These are phyloP conservation scores for Andrena trimmerana DNA, from an alignment of 2,888 invertebrate genomes.

Conservation along the genomic window DNA sequence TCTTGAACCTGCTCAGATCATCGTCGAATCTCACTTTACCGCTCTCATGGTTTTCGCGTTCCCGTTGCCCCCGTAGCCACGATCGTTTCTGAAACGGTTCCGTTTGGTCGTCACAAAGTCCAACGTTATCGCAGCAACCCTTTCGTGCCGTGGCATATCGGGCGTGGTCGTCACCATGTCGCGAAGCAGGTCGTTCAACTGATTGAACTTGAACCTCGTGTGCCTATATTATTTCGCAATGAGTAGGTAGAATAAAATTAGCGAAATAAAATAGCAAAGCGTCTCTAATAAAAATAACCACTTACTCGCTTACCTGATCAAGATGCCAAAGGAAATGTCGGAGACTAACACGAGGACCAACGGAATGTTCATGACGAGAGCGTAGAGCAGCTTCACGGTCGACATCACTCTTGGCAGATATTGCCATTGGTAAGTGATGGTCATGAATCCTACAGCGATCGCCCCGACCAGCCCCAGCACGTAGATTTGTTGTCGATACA, in stretches of 20 bases:
- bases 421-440: slow-evolving; percentile 12
- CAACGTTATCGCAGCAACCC: slow-evolving; percentile 57
- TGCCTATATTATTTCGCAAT: slow-evolving; percentile 38
- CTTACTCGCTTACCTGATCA: slow-evolving; percentile 37
- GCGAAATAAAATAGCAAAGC: too few relatives aligned
- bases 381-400: slow-evolving; percentile 10
- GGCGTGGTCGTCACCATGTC: slow-evolving; percentile 64
- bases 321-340: slow-evolving; percentile 61
- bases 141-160: slow-evolving; percentile 66
- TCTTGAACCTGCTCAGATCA: neutral
- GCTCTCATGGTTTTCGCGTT: slow-evolving; percentile 61
- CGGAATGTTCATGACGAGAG: slow-evolving; percentile 47
- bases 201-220: slow-evolving; percentile 42
- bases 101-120: slow-evolving; percentile 41
- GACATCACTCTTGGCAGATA: neutral
- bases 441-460: neutral
- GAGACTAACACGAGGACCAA: slow-evolving; percentile 39
- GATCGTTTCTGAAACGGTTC: neutral
- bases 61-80: slow-evolving; percentile 14
- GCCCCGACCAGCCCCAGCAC: neutral
- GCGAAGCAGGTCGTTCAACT: slow-evolving; percentile 64
- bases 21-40: slow-evolving; percentile 62
- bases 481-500: slow-evolving; percentile 39
- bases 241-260: too few relatives aligned
- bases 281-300: too few relatives aligned